These are phyloP conservation scores for Agonopterix alstromeriana DNA, from an alignment of 2,888 invertebrate genomes.

Conservation along the genomic window DNA sequence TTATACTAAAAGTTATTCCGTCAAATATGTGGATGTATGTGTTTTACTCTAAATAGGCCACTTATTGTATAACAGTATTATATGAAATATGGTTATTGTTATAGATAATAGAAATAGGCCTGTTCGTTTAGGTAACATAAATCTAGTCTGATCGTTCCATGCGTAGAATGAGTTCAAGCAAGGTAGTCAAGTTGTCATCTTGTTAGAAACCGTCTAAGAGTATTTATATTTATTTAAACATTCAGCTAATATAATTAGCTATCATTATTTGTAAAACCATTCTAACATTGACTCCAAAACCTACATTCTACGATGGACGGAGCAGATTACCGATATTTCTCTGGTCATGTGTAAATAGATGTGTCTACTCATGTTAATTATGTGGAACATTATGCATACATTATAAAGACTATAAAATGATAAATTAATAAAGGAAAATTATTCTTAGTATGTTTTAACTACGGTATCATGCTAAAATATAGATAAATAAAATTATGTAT, in stretches of 20 bases:
- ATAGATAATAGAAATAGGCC: constrained; percentile 32
- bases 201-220: no score
- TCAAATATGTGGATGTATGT: constrained; percentile 22
- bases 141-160: background rate
- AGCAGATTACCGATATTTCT: background rate
- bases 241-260: no score
- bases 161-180: no score
- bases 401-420: background rate
- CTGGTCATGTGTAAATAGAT: constrained; percentile 27
- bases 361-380: constrained; percentile 24
- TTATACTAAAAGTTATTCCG: constrained; percentile 26
- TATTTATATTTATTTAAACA: no score
- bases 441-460: constrained; percentile 7
- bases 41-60: constrained; percentile 10
- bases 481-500: background rate
- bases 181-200: no score
- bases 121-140: constrained; percentile 19
- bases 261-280: no score
- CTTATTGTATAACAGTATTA: constrained; percentile 16
- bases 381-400: background rate
- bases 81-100: constrained; percentile 29
- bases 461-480: constrained; percentile 15
- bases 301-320: no score
- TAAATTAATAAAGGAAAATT: background rate
- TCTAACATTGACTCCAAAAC: no score